A percentile compares a stretch with the other conserved stretches of the same genome.
phyloP scores from a whole-genome alignment of 2,888 invertebrate genomes.

The Chalcosyrphus nemorum region DNA sequence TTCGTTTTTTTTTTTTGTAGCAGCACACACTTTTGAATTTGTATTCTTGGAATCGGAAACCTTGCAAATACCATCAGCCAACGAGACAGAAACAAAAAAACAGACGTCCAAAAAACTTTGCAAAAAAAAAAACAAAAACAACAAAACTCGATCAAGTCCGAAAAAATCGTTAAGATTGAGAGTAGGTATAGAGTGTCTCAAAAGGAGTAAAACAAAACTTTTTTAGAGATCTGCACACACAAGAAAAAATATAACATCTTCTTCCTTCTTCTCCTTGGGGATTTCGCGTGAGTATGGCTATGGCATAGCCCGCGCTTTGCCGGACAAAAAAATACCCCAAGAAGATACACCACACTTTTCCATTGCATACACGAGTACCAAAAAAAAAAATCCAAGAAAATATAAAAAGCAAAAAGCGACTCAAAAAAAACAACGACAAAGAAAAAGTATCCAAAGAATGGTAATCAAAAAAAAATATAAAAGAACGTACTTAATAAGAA shows the following conservation, averaged over 20 bases:
- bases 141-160: constrained; percentile 46
- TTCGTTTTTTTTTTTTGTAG: background rate
- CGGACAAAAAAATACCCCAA: constrained; percentile 64
- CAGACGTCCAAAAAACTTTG: constrained; percentile 15
- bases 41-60: constrained; percentile 65
- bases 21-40: constrained; percentile 40
- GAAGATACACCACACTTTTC: constrained; percentile 54
- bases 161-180: constrained; percentile 55
- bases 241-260: constrained; percentile 66
- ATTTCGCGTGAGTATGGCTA: constrained; percentile 67
- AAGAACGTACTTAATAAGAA: constrained; percentile 63
- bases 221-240: constrained; percentile 53
- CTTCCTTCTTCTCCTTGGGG: constrained; percentile 73
- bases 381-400: too few species aligned
- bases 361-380: constrained; percentile 44
- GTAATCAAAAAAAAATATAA: constrained; percentile 65
- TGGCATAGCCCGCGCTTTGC: constrained; percentile 70
- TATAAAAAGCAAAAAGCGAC: too few species aligned
- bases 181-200: background rate
- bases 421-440: constrained; percentile 58
- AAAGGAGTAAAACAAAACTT: constrained; percentile 59
- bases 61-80: constrained; percentile 67
- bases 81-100: too few species aligned
- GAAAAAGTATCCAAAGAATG: constrained; percentile 58
- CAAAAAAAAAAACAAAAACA: constrained; percentile 7